Conservation (phyloP, 2,797 vertebrate genomes). For the Sebastes melanostomus region DNA sequence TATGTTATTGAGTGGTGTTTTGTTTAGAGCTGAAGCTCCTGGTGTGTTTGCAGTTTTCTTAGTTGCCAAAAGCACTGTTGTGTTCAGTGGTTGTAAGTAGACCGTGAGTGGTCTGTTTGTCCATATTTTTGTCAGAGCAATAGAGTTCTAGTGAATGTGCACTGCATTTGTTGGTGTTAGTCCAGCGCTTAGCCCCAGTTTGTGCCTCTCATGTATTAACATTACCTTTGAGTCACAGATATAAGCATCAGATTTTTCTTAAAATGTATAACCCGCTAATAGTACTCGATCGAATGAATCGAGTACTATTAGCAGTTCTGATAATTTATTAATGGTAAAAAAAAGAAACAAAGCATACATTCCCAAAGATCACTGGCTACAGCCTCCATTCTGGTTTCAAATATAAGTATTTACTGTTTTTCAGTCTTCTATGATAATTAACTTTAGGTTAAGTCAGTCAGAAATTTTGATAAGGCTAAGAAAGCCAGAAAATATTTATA, state of each 20-base stretch:
- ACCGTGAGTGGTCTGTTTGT: background rate
- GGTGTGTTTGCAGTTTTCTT: no score
- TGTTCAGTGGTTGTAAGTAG: background rate
- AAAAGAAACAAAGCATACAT: background rate
- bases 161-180: background rate
- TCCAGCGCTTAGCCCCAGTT: background rate
- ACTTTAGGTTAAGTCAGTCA: background rate
- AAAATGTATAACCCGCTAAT: no score
- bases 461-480: background rate
- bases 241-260: background rate
- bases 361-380: background rate
- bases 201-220: background rate
- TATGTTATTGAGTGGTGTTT: slow-evolving; percentile 23
- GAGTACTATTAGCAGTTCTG: background rate
- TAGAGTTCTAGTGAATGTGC: background rate
- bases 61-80: background rate
- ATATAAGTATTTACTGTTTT: background rate
- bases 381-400: background rate
- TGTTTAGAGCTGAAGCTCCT: slow-evolving; percentile 2
- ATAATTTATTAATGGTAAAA: background rate
- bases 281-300: background rate
- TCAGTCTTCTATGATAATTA: background rate
- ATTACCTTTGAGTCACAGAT: no score
- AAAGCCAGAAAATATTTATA: no score
- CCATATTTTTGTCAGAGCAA: background rate